Percentiles rank a stretch among this genome's conserved stretches.
phyloP scores from a whole-genome alignment of 2,113 vertebrate genomes.

The Tragelaphus buxtoni region DNA sequence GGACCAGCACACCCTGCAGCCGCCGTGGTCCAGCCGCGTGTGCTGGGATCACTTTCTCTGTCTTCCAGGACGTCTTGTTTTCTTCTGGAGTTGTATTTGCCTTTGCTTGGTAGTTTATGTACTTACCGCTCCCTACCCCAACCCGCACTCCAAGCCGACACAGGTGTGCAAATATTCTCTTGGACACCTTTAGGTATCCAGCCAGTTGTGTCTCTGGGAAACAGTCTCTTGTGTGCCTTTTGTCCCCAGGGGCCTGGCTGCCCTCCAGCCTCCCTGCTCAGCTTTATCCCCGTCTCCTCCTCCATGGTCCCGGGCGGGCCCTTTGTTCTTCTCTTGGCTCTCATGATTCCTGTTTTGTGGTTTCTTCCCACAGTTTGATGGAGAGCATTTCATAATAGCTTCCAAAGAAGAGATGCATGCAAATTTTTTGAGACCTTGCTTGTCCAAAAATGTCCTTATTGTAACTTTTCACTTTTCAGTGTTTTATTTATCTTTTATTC shows the following conservation, averaged over 20 bases:
- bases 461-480: neutral
- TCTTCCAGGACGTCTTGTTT: neutral
- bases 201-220: neutral
- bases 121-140: neutral
- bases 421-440: neutral
- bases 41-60: neutral
- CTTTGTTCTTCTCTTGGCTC: neutral
- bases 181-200: neutral
- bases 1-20: rapidly evolving
- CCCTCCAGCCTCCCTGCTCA: neutral
- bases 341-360: neutral
- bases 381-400: neutral
- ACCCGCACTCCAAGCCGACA: neutral
- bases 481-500: neutral
- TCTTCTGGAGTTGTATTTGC: neutral
- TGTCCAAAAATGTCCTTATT: neutral
- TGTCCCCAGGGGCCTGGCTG: neutral
- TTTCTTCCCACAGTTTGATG: neutral
- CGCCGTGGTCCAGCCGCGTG: rapidly evolving
- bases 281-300: neutral
- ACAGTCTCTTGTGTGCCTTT: neutral
- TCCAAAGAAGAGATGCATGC: neutral
- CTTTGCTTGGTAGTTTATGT: neutral
- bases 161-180: neutral
- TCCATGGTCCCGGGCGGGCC: neutral